Evolutionary conservation across 2,888 invertebrate species (phyloP), one percentile per base, ranked within the genome.

Genomic region (Encarsia formosa): DNA sequence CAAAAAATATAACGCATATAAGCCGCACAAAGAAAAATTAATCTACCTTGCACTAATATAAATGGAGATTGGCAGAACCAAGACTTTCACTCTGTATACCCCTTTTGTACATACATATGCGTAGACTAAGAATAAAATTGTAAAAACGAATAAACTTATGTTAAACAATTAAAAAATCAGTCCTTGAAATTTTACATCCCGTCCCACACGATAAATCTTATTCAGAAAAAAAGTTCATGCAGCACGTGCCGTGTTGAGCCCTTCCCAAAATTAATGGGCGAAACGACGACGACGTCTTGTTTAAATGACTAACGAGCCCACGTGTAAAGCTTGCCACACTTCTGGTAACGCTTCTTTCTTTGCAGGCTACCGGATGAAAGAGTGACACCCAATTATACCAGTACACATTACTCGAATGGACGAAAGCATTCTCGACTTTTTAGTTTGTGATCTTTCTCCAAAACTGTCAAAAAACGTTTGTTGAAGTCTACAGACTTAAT

Each of bases 231-330:
- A 3, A 38, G 38, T 37, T 37, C 34, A 23, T n/a, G 19, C 23
- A 19, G 18, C 31, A 24, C 32, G 4, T 15, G 26, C 20, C n/a
- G n/a, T n/a, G n/a, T n/a, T n/a, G n/a, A n/a, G n/a, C n/a, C n/a
- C n/a, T n/a, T n/a, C n/a, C n/a, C n/a, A n/a, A 64, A 68, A 68
- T 70, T 68, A 69, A 70, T 66, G 67, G 59, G 49, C 54, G 52
- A 50, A 47, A 38, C 37, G 44, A 35, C 57, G 59, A 65, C 59
- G 61, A 66, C 61, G 61, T 68, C 68, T 68, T 67, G 66, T 67
- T 70, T 63, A 63, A 65, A 64, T 69, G 65, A 69, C 59, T 59
- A 66, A 67, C 59, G 66, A 46, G 51, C 43, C 52, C 46, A 48
- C 55, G 48, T 11, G 26, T 6, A 26, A 6, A 11, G 11, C 26